phyloP scores from a whole-genome alignment of 2,797 vertebrate genomes.

The Pampus argenteus region DNA sequence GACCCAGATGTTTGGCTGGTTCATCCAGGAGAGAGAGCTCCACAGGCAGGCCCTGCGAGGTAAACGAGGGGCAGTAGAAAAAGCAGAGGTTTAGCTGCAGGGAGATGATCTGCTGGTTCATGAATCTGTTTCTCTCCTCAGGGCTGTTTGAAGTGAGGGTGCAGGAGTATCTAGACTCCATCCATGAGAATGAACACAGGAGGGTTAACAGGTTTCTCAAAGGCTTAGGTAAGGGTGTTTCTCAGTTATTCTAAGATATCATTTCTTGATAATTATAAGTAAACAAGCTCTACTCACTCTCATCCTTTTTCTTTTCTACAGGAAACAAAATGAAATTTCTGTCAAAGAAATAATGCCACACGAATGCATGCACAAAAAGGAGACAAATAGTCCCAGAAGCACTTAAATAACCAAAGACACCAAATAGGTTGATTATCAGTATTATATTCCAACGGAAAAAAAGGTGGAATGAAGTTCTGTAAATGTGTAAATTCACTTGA shows the following conservation, averaged over 20 bases:
- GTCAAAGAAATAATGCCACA: conserved; percentile 90
- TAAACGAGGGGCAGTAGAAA: conserved; percentile 49
- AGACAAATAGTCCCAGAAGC: neutral
- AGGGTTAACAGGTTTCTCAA: conserved; percentile 96
- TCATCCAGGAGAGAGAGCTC: conserved; percentile 94
- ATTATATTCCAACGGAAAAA: too few species aligned
- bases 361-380: neutral
- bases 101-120: neutral
- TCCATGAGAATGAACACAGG: conserved; percentile 93
- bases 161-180: conserved; percentile 95
- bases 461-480: neutral
- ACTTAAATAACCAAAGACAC: conserved; percentile 8
- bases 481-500: neutral
- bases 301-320: conserved; percentile 71
- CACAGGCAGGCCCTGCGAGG: conserved; percentile 90
- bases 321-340: conserved; percentile 98
- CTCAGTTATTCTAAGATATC: neutral
- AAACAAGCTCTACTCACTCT: neutral
- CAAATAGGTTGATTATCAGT: too few species aligned
- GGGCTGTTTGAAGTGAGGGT: conserved; percentile 96
- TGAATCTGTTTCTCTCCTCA: conserved; percentile 67
- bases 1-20: conserved; percentile 95
- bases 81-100: neutral
- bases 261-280: neutral
- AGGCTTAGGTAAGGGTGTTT: conserved; percentile 90